phyloP scores from a whole-genome alignment of 2,888 invertebrate species.

The Pseudococcus viburni region DNA sequence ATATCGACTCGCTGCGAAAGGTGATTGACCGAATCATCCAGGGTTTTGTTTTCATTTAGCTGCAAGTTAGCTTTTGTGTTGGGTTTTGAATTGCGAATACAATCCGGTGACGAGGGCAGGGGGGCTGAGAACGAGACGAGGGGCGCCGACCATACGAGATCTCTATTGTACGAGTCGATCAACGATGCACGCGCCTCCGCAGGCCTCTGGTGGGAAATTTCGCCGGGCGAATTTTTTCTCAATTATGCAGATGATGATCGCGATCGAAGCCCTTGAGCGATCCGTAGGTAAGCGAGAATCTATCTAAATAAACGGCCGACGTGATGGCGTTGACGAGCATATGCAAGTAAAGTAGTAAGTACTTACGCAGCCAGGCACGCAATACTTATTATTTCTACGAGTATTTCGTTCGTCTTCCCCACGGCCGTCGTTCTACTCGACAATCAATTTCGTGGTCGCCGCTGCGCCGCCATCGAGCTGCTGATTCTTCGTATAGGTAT shows the following conservation, averaged over 20 bases:
- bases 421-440: no score
- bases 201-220: slow-evolving; percentile 10
- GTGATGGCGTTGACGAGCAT: slow-evolving; percentile 6
- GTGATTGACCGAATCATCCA: slow-evolving; percentile 12
- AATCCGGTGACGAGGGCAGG: not conserved
- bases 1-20: not conserved
- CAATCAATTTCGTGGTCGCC: no score
- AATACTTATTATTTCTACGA: no score
- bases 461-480: not conserved
- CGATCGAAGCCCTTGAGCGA: not conserved
- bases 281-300: not conserved
- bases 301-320: not conserved
- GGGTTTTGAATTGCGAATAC: not conserved
- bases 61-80: not conserved
- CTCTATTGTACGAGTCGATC: not conserved
- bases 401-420: no score
- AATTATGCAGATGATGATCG: not conserved
- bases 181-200: not conserved
- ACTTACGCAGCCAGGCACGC: not conserved
- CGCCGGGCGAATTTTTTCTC: not conserved
- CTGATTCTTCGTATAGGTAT: not conserved
- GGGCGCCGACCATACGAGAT: not conserved
- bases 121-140: not conserved
- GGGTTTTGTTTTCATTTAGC: not conserved
- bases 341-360: not conserved